Evolutionary conservation across 2,797 vertebrate genomes (phyloP).

Genomic region (Cyprinella venusta): DNA sequence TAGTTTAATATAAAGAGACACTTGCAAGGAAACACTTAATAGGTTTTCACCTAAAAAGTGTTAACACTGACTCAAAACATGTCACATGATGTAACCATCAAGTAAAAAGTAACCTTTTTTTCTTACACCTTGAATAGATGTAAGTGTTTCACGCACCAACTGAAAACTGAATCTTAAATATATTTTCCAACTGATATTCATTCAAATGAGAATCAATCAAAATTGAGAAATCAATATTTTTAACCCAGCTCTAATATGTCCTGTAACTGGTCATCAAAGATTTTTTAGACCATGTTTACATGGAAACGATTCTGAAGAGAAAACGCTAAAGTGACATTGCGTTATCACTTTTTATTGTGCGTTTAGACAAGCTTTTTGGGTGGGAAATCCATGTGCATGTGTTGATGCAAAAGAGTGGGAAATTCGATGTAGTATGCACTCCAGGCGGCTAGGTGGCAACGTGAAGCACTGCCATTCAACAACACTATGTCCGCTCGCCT

Average conservation of each 20-base stretch:
- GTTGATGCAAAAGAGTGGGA: too few species aligned
- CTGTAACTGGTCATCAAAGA: not conserved
- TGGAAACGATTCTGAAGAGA: too few species aligned
- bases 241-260: not conserved
- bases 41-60: not conserved
- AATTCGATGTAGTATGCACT: too few species aligned
- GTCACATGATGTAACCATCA: not conserved
- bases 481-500: too few species aligned
- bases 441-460: too few species aligned
- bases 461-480: too few species aligned
- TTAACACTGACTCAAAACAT: not conserved
- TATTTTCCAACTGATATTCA: not conserved
- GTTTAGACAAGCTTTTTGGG: too few species aligned
- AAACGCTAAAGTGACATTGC: too few species aligned
- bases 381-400: too few species aligned
- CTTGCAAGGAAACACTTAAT: not conserved
- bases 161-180: not conserved
- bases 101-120: not conserved
- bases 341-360: too few species aligned
- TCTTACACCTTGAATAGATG: not conserved
- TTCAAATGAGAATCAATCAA: not conserved
- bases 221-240: not conserved
- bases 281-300: not conserved
- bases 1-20: slow-evolving; percentile 1
- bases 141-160: not conserved